These are phyloP conservation scores for Plecturocebus donacophilus DNA, from an alignment of 2,113 vertebrate genomes.

Conservation along the genomic window DNA sequence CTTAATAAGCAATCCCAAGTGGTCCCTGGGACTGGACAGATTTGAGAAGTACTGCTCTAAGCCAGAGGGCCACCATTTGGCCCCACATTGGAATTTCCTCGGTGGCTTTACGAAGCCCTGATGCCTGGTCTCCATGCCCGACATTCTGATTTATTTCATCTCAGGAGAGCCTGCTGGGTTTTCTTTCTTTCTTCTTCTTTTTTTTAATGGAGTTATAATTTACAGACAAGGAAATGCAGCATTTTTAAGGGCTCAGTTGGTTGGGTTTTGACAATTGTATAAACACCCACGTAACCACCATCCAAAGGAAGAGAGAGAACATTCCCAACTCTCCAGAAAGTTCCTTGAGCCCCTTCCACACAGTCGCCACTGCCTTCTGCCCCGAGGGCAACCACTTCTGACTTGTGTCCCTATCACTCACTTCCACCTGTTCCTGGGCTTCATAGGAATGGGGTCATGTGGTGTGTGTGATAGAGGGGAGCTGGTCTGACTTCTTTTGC, in stretches of 20 bases:
- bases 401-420: fast-evolving
- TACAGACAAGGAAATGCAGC: neutral
- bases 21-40: neutral
- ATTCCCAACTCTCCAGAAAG: neutral
- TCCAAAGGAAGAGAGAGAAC: neutral
- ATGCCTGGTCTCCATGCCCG: neutral
- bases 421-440: neutral
- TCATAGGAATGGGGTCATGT: fast-evolving
- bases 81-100: neutral
- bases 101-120: fast-evolving
- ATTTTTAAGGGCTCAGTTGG: neutral
- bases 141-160: neutral
- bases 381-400: neutral
- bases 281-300: neutral
- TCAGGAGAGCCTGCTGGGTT: neutral
- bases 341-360: neutral
- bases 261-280: neutral
- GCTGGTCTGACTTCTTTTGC: fast-evolving
- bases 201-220: neutral
- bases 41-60: neutral
- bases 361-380: neutral
- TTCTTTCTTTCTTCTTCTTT: neutral
- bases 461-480: too few species aligned
- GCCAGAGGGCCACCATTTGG: neutral
- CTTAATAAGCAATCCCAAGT: neutral